Evolutionary conservation across 2,888 invertebrate genomes (phyloP).

Genomic region (Pyrochroa serraticornis): DNA sequence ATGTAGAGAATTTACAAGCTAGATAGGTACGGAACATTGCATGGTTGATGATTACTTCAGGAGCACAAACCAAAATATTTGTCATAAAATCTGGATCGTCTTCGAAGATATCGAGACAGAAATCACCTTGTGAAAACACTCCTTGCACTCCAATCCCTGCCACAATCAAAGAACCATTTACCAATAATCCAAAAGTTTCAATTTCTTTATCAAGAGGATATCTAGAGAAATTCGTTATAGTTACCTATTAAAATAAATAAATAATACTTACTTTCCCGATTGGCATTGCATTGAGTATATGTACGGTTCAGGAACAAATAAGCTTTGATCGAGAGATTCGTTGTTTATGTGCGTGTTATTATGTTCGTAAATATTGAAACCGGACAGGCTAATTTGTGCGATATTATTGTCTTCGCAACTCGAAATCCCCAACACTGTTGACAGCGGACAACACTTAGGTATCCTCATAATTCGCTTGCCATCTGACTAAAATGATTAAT

Average conservation of each 20-base stretch:
- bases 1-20: conserved; percentile 11
- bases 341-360: conserved; percentile 40
- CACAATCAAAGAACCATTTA: conserved; percentile 40
- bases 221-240: conserved; percentile 12
- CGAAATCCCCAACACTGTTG: conserved; percentile 15
- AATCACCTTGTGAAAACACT: conserved; percentile 37
- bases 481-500: conserved; percentile 28
- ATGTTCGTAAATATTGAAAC: conserved; percentile 32
- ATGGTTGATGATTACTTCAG: conserved; percentile 25
- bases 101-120: conserved; percentile 41
- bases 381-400: conserved; percentile 21
- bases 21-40: conserved; percentile 29
- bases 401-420: conserved; percentile 27
- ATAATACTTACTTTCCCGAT: conserved; percentile 27
- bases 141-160: conserved; percentile 31
- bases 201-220: conserved; percentile 29
- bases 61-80: conserved; percentile 8
- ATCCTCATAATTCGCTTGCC: conserved; percentile 35
- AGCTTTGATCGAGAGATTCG: conserved; percentile 28
- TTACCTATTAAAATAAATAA: not conserved
- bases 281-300: conserved; percentile 26
- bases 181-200: conserved; percentile 33
- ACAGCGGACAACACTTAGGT: conserved; percentile 41
- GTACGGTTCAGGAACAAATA: conserved; percentile 33
- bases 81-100: conserved; percentile 12